phyloP scores from a whole-genome alignment of 1,140 invertebrate species.

The Physella acuta region DNA sequence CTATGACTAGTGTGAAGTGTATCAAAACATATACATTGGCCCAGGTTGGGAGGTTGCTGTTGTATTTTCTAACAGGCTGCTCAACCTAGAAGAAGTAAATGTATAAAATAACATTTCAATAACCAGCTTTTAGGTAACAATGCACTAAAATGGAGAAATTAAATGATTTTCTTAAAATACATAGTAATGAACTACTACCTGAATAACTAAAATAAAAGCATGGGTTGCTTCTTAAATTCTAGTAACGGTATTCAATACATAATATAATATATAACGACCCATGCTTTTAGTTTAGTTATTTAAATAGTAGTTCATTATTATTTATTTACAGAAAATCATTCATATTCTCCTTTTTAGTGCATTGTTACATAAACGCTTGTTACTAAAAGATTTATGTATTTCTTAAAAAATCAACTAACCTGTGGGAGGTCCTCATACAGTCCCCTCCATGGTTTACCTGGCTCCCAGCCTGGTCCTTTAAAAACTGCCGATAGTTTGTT shows the following conservation, averaged over 20 bases:
- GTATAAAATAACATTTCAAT: not conserved
- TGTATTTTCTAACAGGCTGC: constrained; percentile 20
- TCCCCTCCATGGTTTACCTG: constrained; percentile 79
- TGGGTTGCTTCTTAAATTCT: too few species aligned
- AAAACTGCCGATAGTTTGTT: constrained; percentile 74
- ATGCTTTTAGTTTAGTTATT: too few species aligned
- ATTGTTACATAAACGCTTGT: too few species aligned
- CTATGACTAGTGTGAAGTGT: constrained; percentile 15
- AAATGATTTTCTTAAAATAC: not conserved
- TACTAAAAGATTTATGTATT: too few species aligned
- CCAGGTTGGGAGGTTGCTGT: constrained; percentile 15
- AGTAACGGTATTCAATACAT: not conserved
- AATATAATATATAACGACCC: not conserved
- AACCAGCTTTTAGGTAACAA: not conserved
- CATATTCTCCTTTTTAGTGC: too few species aligned
- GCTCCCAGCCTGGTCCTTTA: constrained; percentile 86
- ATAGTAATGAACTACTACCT: not conserved
- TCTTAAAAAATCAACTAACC: constrained; percentile 62
- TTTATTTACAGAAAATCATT: too few species aligned
- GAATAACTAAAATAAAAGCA: not conserved
- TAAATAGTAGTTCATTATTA: too few species aligned
- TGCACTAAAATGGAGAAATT: not conserved
- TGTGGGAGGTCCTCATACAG: constrained; percentile 75
- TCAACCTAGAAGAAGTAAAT: constrained; percentile 11
- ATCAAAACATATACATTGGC: constrained; percentile 18